phyloP scores from a whole-genome alignment of 1,140 invertebrate species.

The Condylostylus longicornis region DNA sequence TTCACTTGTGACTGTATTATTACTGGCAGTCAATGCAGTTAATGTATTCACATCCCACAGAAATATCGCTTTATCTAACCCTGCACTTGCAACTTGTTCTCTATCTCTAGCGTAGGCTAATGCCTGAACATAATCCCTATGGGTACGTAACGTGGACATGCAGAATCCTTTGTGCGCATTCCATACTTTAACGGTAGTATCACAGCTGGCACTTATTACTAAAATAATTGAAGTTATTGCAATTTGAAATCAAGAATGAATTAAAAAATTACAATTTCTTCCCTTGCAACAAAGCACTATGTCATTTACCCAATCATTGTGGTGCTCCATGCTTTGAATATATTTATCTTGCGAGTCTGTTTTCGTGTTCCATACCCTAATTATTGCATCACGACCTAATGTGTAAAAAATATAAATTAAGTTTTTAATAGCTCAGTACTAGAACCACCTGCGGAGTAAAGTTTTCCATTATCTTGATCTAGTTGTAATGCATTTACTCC shows the following conservation, averaged over 20 bases:
- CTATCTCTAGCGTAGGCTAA: conserved; percentile 96
- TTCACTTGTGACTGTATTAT: conserved; percentile 96
- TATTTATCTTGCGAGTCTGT: conserved; percentile 62
- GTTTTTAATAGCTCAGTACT: neutral
- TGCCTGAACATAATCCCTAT: conserved; percentile 97
- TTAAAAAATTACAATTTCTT: conserved; percentile 59
- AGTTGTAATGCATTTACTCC: conserved; percentile 92
- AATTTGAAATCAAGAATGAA: conserved; percentile 5
- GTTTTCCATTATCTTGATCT: conserved; percentile 68
- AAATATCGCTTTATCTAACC: conserved; percentile 92
- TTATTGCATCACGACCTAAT: conserved; percentile 77
- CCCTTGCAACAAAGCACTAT: conserved; percentile 94
- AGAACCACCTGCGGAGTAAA: conserved; percentile 77
- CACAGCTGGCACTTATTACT: conserved; percentile 98
- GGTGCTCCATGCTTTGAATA: conserved; percentile 91
- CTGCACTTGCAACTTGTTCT: conserved; percentile 94
- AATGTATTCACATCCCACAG: conserved; percentile 98
- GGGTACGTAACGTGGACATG: conserved; percentile 92
- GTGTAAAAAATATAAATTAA: neutral
- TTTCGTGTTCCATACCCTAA: conserved; percentile 86
- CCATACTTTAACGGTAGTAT: conserved; percentile 99
- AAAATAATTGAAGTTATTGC: conserved; percentile 23
- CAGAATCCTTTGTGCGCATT: conserved; percentile 99
- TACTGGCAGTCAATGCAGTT: conserved; percentile 91
- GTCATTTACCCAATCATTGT: conserved; percentile 99